Evolutionary conservation across 2,797 vertebrate genomes (phyloP), one percentile per base, ranked within the genome.

Genomic region (Diplodus puntazzo): DNA sequence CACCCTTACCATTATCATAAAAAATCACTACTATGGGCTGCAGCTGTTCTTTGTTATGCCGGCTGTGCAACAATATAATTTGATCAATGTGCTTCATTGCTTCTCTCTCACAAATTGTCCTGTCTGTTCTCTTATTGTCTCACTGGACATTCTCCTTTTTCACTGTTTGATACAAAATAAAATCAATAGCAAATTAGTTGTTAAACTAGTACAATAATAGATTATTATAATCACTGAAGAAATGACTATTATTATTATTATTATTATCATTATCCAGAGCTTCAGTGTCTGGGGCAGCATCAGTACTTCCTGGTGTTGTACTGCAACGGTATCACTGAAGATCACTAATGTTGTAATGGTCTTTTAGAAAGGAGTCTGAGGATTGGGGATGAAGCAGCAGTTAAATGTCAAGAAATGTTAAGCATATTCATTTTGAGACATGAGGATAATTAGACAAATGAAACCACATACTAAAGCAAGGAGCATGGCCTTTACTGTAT

Each of bases 1-100:
- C 65, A 54, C 52, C 57, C 61, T 46, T 39, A 60, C 11, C 49
- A 73, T 73, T 70, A 72, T 12, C 66, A 73, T 72, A 50, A 50
- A 63, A 65, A 68, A 59, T 23, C 39, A 20, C 60, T 27, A 7
- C 60, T 54, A 21, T 16, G 48, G 54, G 49, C 66, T 59, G 14
- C 59, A 66, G 71, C 73, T 74, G 57, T 34, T 55, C 11, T 58
- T 53, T 59, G 59, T 53, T 20, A 45, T 59, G 58, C 20, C 11
- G 53, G n/a, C n/a, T 39, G 12, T 54, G 20, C 46, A 79, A 21
- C n/a, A 6, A 3, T 30, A 49, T 17, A 62, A 63, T 52, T 53
- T 55, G 9, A 34, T 49, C 43, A 50, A 21, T 65, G 53, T 43
- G 3, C 27, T 43, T 12, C 13, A 10, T 18, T 25, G 17, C 25